These are phyloP conservation scores for Peromyscus leucopus DNA, from an alignment of 2,113 vertebrate species.

Conservation along the genomic window DNA sequence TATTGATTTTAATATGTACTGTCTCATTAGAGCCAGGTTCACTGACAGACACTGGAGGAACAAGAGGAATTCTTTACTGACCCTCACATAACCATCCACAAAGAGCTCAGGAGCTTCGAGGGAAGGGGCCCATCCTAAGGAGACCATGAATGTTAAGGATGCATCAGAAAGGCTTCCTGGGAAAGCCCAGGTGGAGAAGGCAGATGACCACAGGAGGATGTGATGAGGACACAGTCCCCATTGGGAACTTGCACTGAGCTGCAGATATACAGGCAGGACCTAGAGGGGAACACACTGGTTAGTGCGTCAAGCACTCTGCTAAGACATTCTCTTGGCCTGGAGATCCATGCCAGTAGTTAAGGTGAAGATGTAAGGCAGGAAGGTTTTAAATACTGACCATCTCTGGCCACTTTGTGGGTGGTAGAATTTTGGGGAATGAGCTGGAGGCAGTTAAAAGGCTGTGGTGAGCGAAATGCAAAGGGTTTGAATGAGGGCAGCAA, in stretches of 20 bases:
- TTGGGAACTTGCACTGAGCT: background rate
- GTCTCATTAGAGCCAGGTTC: background rate
- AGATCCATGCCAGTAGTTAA: background rate
- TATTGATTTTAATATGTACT: background rate
- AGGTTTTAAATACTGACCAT: background rate
- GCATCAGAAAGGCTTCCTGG: background rate
- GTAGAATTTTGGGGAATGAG: background rate
- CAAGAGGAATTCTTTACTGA: background rate
- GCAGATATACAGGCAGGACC: background rate
- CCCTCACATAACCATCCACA: background rate
- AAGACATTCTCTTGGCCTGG: background rate
- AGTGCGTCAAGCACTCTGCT: background rate
- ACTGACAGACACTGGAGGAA: background rate
- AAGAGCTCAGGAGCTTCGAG: background rate
- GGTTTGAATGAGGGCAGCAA: constrained; percentile 38
- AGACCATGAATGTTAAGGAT: background rate
- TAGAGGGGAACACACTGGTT: rapidly evolving
- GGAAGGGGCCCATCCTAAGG: background rate
- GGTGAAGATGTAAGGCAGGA: background rate
- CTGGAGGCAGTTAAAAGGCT: constrained; percentile 49
- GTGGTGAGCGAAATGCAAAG: background rate
- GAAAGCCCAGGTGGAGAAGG: background rate
- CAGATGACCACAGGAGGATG: background rate
- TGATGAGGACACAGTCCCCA: background rate
- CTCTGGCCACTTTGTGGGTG: background rate